Conservation (phyloP, 2,113 vertebrate genomes). For the Lathamus discolor region DNA sequence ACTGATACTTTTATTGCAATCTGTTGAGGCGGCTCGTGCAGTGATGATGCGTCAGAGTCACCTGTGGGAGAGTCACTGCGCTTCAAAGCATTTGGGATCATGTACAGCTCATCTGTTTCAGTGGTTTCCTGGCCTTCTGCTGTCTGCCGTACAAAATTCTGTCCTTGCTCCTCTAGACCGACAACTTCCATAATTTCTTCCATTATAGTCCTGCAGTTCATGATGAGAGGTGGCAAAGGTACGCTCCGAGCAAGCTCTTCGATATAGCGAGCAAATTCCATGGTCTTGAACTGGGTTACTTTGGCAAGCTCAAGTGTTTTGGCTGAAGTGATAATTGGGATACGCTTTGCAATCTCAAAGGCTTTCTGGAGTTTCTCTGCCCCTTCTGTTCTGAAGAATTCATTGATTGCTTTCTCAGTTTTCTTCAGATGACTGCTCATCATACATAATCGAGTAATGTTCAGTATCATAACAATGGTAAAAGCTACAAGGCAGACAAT, state of each 20-base stretch:
- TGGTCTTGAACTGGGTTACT: slow-evolving; percentile 99
- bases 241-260: slow-evolving; percentile 96
- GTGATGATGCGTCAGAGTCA: slow-evolving; percentile 89
- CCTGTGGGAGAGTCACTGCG: slow-evolving; percentile 86
- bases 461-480: slow-evolving; percentile 94
- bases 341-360: slow-evolving; percentile 97
- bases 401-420: slow-evolving; percentile 98
- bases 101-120: slow-evolving; percentile 82
- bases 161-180: slow-evolving; percentile 92
- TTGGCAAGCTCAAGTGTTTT: slow-evolving; percentile 98
- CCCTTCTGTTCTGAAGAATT: slow-evolving; percentile 98
- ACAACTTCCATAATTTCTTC: slow-evolving; percentile 98
- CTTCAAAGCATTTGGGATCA: slow-evolving; percentile 82
- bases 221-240: slow-evolving; percentile 96
- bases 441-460: slow-evolving; percentile 96
- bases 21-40: slow-evolving; percentile 91
- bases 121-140: slow-evolving; percentile 80
- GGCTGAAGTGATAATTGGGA: slow-evolving; percentile 97
- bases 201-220: slow-evolving; percentile 99
- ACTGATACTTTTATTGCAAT: slow-evolving; percentile 97
- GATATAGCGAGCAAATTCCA: slow-evolving; percentile 98
- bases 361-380: slow-evolving; percentile 98
- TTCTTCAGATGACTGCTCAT: slow-evolving; percentile 99
- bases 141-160: slow-evolving; percentile 86
- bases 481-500: slow-evolving; percentile 97